Conservation (phyloP, 2,888 invertebrate species). For the Exocentrus adspersus region DNA sequence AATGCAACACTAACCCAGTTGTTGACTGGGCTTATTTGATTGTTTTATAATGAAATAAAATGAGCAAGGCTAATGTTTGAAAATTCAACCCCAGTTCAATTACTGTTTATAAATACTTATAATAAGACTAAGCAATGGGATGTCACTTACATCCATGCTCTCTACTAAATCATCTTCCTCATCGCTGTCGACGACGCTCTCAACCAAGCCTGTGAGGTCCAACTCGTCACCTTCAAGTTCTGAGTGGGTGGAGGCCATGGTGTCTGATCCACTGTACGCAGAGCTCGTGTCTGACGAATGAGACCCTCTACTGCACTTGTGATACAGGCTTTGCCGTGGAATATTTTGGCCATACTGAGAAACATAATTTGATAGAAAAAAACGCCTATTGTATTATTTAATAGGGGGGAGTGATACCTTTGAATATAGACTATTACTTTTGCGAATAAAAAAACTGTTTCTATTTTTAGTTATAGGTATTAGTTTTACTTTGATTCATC, state of each 20-base stretch:
- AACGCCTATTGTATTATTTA: too few species aligned
- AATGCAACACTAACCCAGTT: too few species aligned
- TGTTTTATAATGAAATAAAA: too few species aligned
- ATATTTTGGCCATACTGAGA: slow-evolving; percentile 60
- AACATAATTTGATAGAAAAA: too few species aligned
- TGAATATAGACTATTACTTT: too few species aligned
- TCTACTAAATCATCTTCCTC: slow-evolving; percentile 94
- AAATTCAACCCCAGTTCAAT: too few species aligned
- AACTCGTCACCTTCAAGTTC: slow-evolving; percentile 84
- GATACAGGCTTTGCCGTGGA: slow-evolving; percentile 57
- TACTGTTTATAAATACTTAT: background rate
- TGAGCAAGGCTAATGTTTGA: too few species aligned
- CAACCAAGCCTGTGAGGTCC: slow-evolving; percentile 92
- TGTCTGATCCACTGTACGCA: slow-evolving; percentile 96
- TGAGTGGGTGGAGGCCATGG: slow-evolving; percentile 93
- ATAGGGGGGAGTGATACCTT: too few species aligned
- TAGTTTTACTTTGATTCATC: too few species aligned
- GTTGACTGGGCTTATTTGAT: too few species aligned
- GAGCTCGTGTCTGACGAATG: slow-evolving; percentile 95
- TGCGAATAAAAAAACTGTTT: too few species aligned
- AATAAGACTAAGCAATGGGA: background rate
- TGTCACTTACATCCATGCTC: slow-evolving; percentile 79
- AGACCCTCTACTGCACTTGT: slow-evolving; percentile 84
- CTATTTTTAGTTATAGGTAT: too few species aligned
- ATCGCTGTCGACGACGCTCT: slow-evolving; percentile 96